Base-by-base conservation (phyloP, 1,140 invertebrate species). In the Uloborus diversus region DNA sequence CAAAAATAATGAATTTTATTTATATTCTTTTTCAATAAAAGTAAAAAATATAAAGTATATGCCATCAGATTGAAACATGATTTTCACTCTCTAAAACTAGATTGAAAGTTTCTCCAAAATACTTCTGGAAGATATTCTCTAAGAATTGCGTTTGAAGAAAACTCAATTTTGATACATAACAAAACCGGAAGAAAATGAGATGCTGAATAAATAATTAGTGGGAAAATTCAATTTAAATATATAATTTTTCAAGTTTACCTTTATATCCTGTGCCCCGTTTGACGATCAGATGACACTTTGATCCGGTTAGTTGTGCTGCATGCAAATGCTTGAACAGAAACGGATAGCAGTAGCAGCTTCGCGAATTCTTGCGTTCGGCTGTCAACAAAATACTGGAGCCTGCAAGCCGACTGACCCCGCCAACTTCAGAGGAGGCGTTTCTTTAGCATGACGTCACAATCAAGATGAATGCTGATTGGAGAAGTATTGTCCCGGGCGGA, bases 341-440 rank as follows among this genome's bases (percentile, higher is more conserved):
- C 32, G 27, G 28, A 30, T 30, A 30, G 30, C 28, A 27, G 9
- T 42, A 42, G n/a, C n/a, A n/a, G n/a, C n/a, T n/a, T n/a, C n/a
- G n/a, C 42, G 33, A 56, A 71, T 64, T 75, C 57, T 64, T 64
- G 51, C 59, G 57, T 20, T 64, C 37, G 42, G 35, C 71, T 64
- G 20, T 59, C 71, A 27, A 35, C n/a, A 47, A 57, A 49, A 33
- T 47, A 78, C 73, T 78, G 73, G 61, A 78, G 73, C 47, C 62
- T 23, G 57, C 62, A 13, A 27, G 51, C 61, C 61, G 73, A 42
- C 65, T 65, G 73, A 65, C 62, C 57, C 27, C 47, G 47, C 42
- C 73, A 78, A 78, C 47, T 78, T 78, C 61, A 0, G 30, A 11
- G 27, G 37, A 20, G 73, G 61, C 32, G 73, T 61, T 25, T 35